Conservation (phyloP, 2,888 invertebrate genomes). For the Torymus aiolomorphi region DNA sequence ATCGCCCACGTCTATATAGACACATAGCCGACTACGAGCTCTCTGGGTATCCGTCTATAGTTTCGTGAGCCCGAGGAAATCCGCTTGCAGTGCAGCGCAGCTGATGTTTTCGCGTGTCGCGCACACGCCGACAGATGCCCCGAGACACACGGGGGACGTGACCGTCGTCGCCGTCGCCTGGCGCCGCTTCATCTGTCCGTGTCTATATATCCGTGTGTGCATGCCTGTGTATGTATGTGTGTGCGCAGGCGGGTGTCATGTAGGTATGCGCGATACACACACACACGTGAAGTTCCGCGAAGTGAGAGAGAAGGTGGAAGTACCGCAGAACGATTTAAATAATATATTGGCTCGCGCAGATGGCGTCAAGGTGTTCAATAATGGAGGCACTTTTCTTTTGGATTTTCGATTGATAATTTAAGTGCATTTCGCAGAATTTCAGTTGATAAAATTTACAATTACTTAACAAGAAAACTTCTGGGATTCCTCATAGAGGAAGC, state of each 20-base stretch:
- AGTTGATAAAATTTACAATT: too few species aligned
- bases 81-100: slow-evolving; percentile 59
- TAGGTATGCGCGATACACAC: too few species aligned
- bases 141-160: slow-evolving; percentile 8
- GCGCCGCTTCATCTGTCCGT: too few species aligned
- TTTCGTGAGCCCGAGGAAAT: slow-evolving; percentile 58
- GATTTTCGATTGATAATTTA: too few species aligned
- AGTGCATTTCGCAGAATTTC: too few species aligned
- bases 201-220: background rate
- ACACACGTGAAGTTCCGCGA: too few species aligned
- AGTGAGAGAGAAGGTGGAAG: background rate
- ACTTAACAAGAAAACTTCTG: too few species aligned
- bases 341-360: slow-evolving; percentile 38
- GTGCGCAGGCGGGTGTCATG: background rate
- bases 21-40: background rate
- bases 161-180: background rate
- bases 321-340: slow-evolving; percentile 34
- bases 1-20: background rate
- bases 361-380: slow-evolving; percentile 24
- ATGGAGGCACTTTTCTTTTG: background rate
- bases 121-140: slow-evolving; percentile 66
- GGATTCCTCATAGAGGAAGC: too few species aligned
- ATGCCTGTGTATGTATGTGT: background rate
- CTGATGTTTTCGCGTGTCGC: slow-evolving; percentile 70
- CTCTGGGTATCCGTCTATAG: slow-evolving; percentile 24